Conservation (phyloP, 2,113 vertebrate genomes). For the Lophochroa leadbeateri region DNA sequence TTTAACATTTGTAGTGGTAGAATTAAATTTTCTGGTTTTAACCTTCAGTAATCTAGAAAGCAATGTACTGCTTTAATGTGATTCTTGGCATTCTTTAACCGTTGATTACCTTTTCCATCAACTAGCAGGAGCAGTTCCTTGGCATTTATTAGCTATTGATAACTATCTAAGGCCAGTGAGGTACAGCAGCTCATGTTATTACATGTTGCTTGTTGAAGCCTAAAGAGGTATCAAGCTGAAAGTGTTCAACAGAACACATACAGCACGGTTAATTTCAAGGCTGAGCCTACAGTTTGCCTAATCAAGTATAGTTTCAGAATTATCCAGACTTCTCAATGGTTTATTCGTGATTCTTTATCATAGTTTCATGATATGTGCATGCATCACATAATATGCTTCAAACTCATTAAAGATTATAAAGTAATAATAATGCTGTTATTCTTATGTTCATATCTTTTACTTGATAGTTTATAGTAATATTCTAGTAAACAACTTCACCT, state of each 20-base stretch:
- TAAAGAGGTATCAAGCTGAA: background rate
- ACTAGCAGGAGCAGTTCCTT: background rate
- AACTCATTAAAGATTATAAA: background rate
- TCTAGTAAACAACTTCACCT: background rate
- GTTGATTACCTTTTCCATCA: conserved; percentile 53
- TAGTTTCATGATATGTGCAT: background rate
- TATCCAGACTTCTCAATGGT: background rate
- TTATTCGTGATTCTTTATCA: background rate
- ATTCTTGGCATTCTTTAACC: conserved; percentile 49
- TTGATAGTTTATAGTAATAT: background rate
- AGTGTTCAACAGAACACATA: background rate
- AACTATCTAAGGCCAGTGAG: background rate
- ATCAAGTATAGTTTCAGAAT: background rate
- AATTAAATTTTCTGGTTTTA: conserved; percentile 60
- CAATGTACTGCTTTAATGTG: background rate
- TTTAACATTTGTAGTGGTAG: background rate
- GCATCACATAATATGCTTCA: background rate
- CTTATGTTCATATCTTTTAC: background rate
- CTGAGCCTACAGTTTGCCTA: background rate
- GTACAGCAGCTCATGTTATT: background rate
- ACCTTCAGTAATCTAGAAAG: conserved; percentile 9
- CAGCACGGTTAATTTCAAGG: background rate
- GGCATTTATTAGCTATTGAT: conserved; percentile 41
- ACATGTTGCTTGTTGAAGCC: background rate
- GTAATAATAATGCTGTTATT: background rate